These are phyloP conservation scores for Onychostoma macrolepis DNA, from an alignment of 2,113 vertebrate species.

Conservation along the genomic window DNA sequence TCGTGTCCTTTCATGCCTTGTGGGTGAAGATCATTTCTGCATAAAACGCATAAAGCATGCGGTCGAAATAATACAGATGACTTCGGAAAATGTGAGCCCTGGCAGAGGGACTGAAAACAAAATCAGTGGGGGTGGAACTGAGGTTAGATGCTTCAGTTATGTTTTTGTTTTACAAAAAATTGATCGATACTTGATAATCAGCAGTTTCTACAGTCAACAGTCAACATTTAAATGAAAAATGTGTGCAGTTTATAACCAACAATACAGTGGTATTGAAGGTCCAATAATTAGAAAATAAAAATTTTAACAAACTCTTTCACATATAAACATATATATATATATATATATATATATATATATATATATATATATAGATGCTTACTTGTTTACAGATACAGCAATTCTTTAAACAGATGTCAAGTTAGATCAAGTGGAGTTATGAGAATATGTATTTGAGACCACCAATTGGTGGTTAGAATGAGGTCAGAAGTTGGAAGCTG, in stretches of 20 bases:
- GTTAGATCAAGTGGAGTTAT: too few relatives aligned
- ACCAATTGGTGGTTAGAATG: conserved; percentile 38
- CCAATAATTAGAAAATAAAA: not conserved
- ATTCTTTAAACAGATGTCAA: not conserved
- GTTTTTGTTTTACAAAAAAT: not conserved
- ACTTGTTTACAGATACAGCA: not conserved
- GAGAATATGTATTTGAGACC: conserved; percentile 9
- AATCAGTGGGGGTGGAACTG: conserved; percentile 28
- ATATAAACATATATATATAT: not conserved
- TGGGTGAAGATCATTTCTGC: conserved; percentile 4
- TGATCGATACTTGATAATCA: not conserved
- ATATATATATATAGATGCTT: not conserved
- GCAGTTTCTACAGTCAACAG: not conserved
- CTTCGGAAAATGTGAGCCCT: conserved; percentile 24
- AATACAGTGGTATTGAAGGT: not conserved
- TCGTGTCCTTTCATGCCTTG: not conserved
- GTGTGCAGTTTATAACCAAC: not conserved
- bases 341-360: too few relatives aligned
- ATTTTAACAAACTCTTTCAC: not conserved
- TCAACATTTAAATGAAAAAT: not conserved
- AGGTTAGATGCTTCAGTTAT: conserved; percentile 11
- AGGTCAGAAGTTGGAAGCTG: not conserved
- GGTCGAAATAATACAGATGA: conserved; percentile 3
- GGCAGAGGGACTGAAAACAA: not conserved
- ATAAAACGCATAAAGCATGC: not conserved